phyloP scores from a whole-genome alignment of 2,888 invertebrate genomes.

The Argyra leucocephala region DNA sequence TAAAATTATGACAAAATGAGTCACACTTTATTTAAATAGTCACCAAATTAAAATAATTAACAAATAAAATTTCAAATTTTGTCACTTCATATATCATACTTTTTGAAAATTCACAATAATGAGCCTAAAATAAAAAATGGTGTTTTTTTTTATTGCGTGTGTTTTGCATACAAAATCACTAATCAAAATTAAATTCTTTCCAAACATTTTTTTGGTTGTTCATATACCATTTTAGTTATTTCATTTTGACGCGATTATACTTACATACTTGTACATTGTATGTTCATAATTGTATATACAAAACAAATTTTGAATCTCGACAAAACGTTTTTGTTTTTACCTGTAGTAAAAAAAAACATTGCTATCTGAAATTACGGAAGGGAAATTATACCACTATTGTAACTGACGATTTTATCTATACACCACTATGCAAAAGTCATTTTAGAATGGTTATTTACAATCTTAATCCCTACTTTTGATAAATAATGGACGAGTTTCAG shows the following conservation, averaged over 20 bases:
- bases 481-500: too few relatives aligned
- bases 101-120: not conserved
- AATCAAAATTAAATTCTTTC: not conserved
- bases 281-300: too few relatives aligned
- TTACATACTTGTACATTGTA: too few relatives aligned
- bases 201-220: too few relatives aligned
- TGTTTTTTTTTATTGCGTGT: not conserved
- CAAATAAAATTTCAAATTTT: slow-evolving; percentile 7
- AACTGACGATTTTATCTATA: not conserved
- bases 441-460: not conserved
- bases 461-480: not conserved
- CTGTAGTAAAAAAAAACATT: not conserved
- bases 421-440: not conserved
- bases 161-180: not conserved
- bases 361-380: not conserved
- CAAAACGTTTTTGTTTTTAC: not conserved
- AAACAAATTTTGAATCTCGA: too few relatives aligned
- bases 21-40: slow-evolving; percentile 11
- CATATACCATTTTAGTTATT: too few relatives aligned
- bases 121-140: not conserved
- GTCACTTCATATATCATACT: slow-evolving; percentile 11
- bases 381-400: not conserved
- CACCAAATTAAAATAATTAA: slow-evolving; percentile 11
- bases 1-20: slow-evolving; percentile 10
- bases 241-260: too few relatives aligned